Percentiles rank a stretch among this genome's conserved stretches.
phyloP scores from a whole-genome alignment of 1,140 invertebrate species.

The Hylyphantes graminicola region DNA sequence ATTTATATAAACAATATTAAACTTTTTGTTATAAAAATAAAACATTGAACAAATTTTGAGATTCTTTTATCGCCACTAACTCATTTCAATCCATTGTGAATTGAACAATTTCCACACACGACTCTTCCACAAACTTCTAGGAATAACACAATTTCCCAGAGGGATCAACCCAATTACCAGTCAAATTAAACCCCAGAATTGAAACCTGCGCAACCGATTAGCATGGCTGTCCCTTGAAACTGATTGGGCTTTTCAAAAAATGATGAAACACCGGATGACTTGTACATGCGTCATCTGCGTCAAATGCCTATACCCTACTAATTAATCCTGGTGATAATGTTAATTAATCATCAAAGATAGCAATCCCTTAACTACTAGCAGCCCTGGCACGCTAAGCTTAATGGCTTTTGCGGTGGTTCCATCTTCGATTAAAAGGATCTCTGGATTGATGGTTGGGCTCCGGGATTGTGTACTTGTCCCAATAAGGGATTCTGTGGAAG shows the following conservation, averaged over 20 bases:
- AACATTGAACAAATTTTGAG: no score
- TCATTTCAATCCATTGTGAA: no score
- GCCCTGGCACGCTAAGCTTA: constrained; percentile 10
- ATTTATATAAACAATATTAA: no score
- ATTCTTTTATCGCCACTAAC: no score
- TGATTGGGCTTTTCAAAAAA: constrained; percentile 42
- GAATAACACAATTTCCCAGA: neutral
- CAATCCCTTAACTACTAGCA: constrained; percentile 22
- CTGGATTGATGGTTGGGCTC: constrained; percentile 19
- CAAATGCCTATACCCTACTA: constrained; percentile 23
- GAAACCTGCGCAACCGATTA: constrained; percentile 25
- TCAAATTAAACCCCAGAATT: neutral
- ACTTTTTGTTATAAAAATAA: no score
- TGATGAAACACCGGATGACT: constrained; percentile 28
- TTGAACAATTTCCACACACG: no score
- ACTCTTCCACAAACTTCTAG: neutral
- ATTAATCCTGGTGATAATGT: constrained; percentile 42
- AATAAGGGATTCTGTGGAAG: neutral
- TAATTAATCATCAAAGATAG: constrained; percentile 46
- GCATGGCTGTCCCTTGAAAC: constrained; percentile 19
- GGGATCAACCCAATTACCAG: constrained; percentile 7
- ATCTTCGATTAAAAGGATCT: constrained; percentile 38
- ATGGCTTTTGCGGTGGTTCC: constrained; percentile 47
- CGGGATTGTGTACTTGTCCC: neutral
- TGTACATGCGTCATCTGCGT: neutral